Evolutionary conservation across 2,797 vertebrate species (phyloP), one percentile per base, ranked within the genome.

Genomic region (Pipistrellus nathusii): DNA sequence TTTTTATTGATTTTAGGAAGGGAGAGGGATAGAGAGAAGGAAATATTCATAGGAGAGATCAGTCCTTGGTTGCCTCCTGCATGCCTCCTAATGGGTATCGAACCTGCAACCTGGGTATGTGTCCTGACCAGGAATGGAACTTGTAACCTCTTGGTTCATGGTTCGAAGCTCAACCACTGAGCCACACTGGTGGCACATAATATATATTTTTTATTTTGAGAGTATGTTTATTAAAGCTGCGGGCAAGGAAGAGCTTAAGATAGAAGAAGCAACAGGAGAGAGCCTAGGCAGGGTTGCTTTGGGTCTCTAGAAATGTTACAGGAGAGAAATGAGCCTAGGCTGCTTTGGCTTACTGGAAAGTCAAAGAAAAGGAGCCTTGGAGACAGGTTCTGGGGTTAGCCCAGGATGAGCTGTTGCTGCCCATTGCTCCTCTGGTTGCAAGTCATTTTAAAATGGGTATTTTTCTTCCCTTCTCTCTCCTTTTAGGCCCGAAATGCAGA

Each of bases 401-500:
- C 21, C 20, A 15, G 51, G 75, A 55, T 53, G 75, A 53, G n/a
- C n/a, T 77, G 75, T 32, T 55, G 32, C 51, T 78, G 21, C 51
- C 75, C 32, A 55, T 78, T 55, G 51, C 51, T 78, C n/a, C 32
- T 23, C 51, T 55, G 30, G 32, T 25, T 55, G 11, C 13, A 55
- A 55, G 59, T 62, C 27, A 57, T 90, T 94, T 71, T 85, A 91
- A 95, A 72, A 48, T 59, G 27, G 1, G 0, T 6, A 44, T 81
- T 95, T 88, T 85, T 96, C 94, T 80, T 95, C 87, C 13, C 71
- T 77, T 97, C 35, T 96, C 41, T 86, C 14, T 90, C 17, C 6
- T 91, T 95, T 13, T 95, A 99, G 99, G 99, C 99, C 88, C 99
- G 99, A 66, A 99, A 99, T 94, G 99, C 99, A 32, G 99, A 99